Base-by-base conservation (phyloP, 2,113 vertebrate species). In the Carassius gibelio region DNA sequence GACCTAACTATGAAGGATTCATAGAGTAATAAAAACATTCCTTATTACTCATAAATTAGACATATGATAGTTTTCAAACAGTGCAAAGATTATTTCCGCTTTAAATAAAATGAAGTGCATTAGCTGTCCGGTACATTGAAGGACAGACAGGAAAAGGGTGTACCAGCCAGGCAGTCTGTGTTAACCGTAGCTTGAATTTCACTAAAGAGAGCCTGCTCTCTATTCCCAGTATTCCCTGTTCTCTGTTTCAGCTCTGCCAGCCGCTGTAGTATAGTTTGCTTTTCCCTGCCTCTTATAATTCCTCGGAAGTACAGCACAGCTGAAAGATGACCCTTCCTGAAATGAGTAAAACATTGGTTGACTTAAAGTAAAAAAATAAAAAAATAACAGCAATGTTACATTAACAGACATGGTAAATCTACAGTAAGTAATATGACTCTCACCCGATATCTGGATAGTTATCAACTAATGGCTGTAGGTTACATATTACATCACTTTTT, bases 291-390 rank as follows among this genome's bases (percentile, higher is more conserved):
- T 4, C 90, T 45, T 26, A 38, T 2, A 19, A 91, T 66, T 8
- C 95, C 95, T 64, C 94, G 86, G 89, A 95, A 95, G 64, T 89
- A 88, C 85, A 95, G 89, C 11, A 95, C 84, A 0, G 94, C 94
- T 0, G 88, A 75, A 71, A 95, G 91, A 84, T 95, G 94, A 36
- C 83, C 93, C 87, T 42, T 90, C 61, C 95, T 95, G 90, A 87
- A 84, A 84, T 5, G 15, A 9, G 9, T n/a, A 8, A 78, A 83
- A 82, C 10, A 86, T 62, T 38, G 9, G 23, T 19, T 52, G 23
- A 55, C 34, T 34, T 4, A 55, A 76, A 76, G 13, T 34, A 8
- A 76, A 48, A 30, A 30, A 30, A 30, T 1, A 30, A 30, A 30
- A 30, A 30, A 30, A 30, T 2, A 50, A 13, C 0, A n/a, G 5